Percentiles rank a stretch among this genome's conserved stretches.
Evolutionary conservation across 1,140 invertebrate genomes (phyloP).

Genomic region (Artemia franciscana): DNA sequence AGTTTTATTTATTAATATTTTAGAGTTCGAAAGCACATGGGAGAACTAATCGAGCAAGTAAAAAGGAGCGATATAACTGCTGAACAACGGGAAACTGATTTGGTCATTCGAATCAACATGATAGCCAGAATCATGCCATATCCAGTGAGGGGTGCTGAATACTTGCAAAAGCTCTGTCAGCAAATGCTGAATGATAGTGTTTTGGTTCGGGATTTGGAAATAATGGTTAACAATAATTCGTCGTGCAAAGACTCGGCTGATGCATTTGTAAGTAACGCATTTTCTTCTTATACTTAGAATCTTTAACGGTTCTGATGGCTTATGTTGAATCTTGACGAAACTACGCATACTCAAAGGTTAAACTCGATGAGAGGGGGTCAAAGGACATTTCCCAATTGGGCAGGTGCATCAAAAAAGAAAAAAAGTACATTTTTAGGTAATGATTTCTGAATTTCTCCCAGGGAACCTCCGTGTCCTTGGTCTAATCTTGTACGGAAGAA

Average conservation of each 20-base stretch:
- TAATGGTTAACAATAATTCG: constrained; percentile 58
- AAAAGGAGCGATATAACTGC: constrained; percentile 17
- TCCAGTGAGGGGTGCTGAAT: constrained; percentile 74
- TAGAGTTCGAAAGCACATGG: constrained; percentile 52
- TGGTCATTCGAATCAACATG: constrained; percentile 30
- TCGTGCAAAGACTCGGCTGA: constrained; percentile 73
- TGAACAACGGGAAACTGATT: constrained; percentile 37
- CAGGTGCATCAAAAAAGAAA: too few species aligned
- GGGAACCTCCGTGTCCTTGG: too few species aligned
- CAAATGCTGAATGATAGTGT: constrained; percentile 50
- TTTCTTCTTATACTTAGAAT: not conserved
- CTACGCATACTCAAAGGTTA: too few species aligned
- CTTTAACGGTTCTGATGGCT: too few species aligned
- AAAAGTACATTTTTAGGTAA: too few species aligned
- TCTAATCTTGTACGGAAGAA: too few species aligned
- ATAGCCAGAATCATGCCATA: constrained; percentile 61
- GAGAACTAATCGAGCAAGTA: constrained; percentile 49
- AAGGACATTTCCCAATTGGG: too few species aligned
- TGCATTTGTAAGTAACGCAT: constrained; percentile 28
- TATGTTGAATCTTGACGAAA: too few species aligned
- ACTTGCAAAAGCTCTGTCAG: constrained; percentile 61
- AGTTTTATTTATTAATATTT: too few species aligned
- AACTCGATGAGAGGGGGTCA: too few species aligned
- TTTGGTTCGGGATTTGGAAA: constrained; percentile 62
- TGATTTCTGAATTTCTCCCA: too few species aligned